phyloP scores from a whole-genome alignment of 1,140 invertebrate species.

The Neomicropteryx cornuta region DNA sequence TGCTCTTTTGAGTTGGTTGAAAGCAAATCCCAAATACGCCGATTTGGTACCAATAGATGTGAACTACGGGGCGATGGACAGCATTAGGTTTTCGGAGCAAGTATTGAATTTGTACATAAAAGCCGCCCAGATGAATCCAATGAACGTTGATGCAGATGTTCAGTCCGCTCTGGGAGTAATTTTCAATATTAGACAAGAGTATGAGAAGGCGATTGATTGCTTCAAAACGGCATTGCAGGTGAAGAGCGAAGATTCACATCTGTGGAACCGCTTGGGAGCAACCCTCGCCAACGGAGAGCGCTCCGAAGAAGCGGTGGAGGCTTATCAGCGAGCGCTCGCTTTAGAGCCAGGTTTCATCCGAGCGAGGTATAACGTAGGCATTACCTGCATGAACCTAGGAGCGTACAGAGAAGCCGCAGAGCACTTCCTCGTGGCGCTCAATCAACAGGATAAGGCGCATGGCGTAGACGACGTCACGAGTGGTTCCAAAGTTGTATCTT shows the following conservation, averaged over 20 bases:
- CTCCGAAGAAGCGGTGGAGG: constrained; percentile 92
- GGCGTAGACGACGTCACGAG: constrained; percentile 26
- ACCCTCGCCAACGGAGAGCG: constrained; percentile 91
- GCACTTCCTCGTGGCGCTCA: constrained; percentile 87
- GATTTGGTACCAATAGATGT: constrained; percentile 51
- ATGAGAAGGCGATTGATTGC: constrained; percentile 94
- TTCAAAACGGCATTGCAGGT: constrained; percentile 82
- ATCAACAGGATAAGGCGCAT: constrained; percentile 78
- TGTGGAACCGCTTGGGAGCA: constrained; percentile 97
- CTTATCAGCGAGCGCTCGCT: constrained; percentile 85
- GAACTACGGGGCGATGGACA: constrained; percentile 24
- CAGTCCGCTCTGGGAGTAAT: constrained; percentile 92
- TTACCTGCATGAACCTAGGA: constrained; percentile 94
- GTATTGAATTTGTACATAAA: constrained; percentile 75
- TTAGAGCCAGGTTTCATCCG: constrained; percentile 93
- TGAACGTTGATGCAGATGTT: constrained; percentile 81
- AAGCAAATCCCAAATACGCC: constrained; percentile 72
- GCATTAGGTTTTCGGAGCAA: constrained; percentile 31
- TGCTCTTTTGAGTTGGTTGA: constrained; percentile 73
- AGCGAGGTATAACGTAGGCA: constrained; percentile 94
- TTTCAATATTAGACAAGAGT: constrained; percentile 90
- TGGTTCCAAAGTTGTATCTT: constrained; percentile 51
- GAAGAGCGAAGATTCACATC: constrained; percentile 74
- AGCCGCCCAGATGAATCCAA: constrained; percentile 71
- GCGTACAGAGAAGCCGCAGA: constrained; percentile 91